phyloP scores from a whole-genome alignment of 2,113 vertebrate species.

The Ploceus nigricollis region DNA sequence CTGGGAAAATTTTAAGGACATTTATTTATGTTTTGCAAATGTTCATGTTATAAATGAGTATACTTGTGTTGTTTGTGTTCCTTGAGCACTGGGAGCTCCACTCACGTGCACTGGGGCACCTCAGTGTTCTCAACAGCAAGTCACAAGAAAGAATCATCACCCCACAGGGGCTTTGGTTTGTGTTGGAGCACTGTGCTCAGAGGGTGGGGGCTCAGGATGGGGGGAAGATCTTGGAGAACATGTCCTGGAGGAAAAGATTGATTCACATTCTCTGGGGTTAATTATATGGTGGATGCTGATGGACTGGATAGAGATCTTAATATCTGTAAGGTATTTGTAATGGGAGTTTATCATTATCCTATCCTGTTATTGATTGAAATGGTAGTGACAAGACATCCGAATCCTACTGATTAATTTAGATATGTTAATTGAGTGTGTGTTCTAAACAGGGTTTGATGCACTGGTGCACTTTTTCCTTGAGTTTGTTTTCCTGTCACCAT shows the following conservation, averaged over 20 bases:
- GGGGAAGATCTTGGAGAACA: neutral
- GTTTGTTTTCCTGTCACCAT: conserved; percentile 3
- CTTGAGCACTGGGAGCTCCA: neutral
- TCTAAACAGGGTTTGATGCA: neutral
- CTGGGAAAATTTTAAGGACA: neutral
- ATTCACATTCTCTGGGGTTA: neutral
- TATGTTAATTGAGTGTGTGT: neutral
- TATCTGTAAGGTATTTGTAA: neutral
- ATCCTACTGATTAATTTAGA: neutral
- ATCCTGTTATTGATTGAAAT: neutral
- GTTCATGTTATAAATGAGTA: neutral
- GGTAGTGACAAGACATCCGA: neutral
- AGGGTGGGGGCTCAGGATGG: rapidly evolving
- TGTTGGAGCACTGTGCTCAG: neutral
- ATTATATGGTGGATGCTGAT: neutral
- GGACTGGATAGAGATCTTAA: neutral
- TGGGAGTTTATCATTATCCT: neutral
- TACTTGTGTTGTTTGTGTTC: neutral
- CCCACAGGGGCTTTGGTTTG: rapidly evolving
- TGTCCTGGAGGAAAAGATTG: neutral
- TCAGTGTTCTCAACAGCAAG: neutral
- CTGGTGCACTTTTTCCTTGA: neutral
- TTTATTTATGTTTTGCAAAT: conserved; percentile 1
- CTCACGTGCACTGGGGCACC: neutral
- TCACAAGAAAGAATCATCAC: neutral